A percentile compares a stretch with the other conserved stretches of the same genome.
phyloP scores from a whole-genome alignment of 2,797 vertebrate genomes.

The Lophius americanus region DNA sequence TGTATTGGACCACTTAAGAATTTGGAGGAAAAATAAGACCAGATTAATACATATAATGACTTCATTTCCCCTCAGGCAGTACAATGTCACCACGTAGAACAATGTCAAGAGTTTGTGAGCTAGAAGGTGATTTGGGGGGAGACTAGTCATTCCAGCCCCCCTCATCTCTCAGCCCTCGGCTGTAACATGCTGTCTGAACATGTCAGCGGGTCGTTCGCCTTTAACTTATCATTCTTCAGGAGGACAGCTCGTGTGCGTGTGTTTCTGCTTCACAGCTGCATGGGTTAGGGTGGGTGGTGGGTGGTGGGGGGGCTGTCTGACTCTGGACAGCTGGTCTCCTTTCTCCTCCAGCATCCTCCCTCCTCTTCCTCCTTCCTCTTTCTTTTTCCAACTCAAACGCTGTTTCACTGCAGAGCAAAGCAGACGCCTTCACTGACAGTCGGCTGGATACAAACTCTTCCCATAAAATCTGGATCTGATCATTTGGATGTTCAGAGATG shows the following conservation, averaged over 20 bases:
- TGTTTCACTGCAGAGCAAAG: conserved; percentile 3
- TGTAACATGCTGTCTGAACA: conserved; percentile 18
- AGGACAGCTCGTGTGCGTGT: conserved; percentile 2
- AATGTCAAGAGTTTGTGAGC: too few relatives aligned
- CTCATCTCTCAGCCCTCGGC: background rate
- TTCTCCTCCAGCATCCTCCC: conserved; percentile 23
- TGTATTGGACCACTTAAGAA: too few relatives aligned
- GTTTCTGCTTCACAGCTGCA: conserved; percentile 1
- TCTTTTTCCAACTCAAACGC: background rate
- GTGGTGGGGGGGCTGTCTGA: background rate
- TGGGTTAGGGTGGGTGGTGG: background rate
- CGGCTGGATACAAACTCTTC: conserved; percentile 3
- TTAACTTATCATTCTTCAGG: conserved; percentile 13
- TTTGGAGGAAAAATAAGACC: too few relatives aligned
- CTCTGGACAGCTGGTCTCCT: conserved; percentile 43
- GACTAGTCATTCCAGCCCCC: background rate
- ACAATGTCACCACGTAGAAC: too few relatives aligned
- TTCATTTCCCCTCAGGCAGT: too few relatives aligned
- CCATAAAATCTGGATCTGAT: background rate
- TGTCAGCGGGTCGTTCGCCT: conserved; percentile 18
- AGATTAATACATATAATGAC: too few relatives aligned
- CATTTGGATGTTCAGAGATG: background rate
- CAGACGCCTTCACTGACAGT: background rate
- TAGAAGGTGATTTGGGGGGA: background rate
- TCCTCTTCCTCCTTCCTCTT: background rate